Conservation (phyloP, 2,888 invertebrate species). For the Coenonympha glycerion region DNA sequence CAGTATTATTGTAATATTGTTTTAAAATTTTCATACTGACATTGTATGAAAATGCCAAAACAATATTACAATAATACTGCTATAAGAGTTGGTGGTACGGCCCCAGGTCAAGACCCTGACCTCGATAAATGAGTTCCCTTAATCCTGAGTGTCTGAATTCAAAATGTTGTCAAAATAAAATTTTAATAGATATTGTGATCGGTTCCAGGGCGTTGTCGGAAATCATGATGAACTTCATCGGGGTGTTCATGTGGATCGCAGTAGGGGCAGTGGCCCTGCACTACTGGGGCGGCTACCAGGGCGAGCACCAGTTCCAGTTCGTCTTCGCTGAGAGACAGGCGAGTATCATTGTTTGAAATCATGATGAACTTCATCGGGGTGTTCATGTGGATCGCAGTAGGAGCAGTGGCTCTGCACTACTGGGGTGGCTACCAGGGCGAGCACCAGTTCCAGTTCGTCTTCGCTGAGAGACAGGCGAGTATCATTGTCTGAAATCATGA, state of each 20-base stretch:
- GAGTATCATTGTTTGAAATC: slow-evolving; percentile 80
- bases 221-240: slow-evolving; percentile 91
- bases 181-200: no score
- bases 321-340: slow-evolving; percentile 85
- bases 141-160: no score
- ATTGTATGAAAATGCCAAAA: no score
- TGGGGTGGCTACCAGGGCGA: slow-evolving; percentile 91
- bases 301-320: slow-evolving; percentile 84
- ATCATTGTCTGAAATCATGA: no score
- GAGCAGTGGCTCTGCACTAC: slow-evolving; percentile 90
- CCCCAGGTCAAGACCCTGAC: no score
- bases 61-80: no score
- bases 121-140: no score
- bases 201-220: slow-evolving; percentile 81
- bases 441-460: slow-evolving; percentile 83
- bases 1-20: no score
- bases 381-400: slow-evolving; percentile 89
- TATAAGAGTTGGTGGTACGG: no score
- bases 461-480: slow-evolving; percentile 81
- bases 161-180: no score
- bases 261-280: slow-evolving; percentile 90
- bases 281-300: slow-evolving; percentile 91
- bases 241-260: slow-evolving; percentile 88
- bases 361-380: slow-evolving; percentile 92
- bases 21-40: no score